Conservation (phyloP, 2,888 invertebrate genomes). For the Pammene fasciana region DNA sequence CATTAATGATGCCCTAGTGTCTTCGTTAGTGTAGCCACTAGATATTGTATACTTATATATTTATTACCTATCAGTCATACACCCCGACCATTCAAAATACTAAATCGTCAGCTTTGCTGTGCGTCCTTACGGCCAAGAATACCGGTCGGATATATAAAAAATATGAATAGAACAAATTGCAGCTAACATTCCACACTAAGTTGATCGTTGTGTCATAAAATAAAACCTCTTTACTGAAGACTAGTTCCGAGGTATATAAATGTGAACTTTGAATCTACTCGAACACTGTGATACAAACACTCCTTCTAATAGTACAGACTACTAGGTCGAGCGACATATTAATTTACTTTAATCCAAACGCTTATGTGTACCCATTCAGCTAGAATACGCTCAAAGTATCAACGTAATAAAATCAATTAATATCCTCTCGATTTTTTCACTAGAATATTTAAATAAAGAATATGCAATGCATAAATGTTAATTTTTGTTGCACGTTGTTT, state of each 20-base stretch:
- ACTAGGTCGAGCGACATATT: slow-evolving; percentile 75
- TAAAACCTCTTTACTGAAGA: slow-evolving; percentile 62
- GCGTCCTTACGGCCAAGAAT: not conserved
- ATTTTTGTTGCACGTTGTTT: slow-evolving; percentile 90
- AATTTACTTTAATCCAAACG: slow-evolving; percentile 79
- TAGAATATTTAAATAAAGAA: slow-evolving; percentile 79
- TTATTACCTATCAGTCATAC: slow-evolving; percentile 12
- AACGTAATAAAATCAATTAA: slow-evolving; percentile 77
- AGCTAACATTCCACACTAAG: slow-evolving; percentile 77
- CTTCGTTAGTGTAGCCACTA: slow-evolving; percentile 32
- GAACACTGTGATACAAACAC: slow-evolving; percentile 65
- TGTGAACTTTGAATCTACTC: slow-evolving; percentile 46
- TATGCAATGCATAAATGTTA: slow-evolving; percentile 86
- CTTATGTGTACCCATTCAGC: slow-evolving; percentile 83
- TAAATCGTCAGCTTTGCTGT: not conserved
- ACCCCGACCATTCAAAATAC: not conserved
- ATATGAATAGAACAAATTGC: slow-evolving; percentile 73
- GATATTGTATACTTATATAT: slow-evolving; percentile 9
- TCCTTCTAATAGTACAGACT: slow-evolving; percentile 72
- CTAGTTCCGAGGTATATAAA: slow-evolving; percentile 62
- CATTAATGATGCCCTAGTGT: slow-evolving; percentile 51
- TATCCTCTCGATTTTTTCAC: slow-evolving; percentile 78
- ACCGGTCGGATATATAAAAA: slow-evolving; percentile 12
- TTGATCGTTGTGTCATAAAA: slow-evolving; percentile 63
- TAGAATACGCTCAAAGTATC: slow-evolving; percentile 83